Conservation (phyloP, 2,888 invertebrate genomes). For the Danaus chrysippus region DNA sequence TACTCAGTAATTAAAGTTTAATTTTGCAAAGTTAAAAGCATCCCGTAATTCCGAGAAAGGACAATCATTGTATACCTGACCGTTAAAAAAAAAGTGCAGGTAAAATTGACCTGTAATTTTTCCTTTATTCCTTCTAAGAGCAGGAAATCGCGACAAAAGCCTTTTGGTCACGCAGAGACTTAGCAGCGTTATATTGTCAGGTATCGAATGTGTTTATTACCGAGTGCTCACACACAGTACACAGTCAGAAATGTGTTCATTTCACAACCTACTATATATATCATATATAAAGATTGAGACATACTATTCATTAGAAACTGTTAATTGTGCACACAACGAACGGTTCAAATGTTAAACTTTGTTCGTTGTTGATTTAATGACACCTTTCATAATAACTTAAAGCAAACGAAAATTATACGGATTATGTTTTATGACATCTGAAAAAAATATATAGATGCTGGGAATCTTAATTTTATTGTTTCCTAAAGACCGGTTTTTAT, state of each 20-base stretch:
- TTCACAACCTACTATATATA: not conserved
- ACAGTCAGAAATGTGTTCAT: not conserved
- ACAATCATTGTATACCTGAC: slow-evolving; percentile 49
- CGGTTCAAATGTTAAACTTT: no score
- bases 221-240: slow-evolving; percentile 9
- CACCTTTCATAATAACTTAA: no score
- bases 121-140: slow-evolving; percentile 48
- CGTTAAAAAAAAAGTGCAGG: slow-evolving; percentile 49
- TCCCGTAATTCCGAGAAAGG: slow-evolving; percentile 49
- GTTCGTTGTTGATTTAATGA: no score
- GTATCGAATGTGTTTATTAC: slow-evolving; percentile 22
- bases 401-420: no score
- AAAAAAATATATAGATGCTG: no score
- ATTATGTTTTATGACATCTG: no score
- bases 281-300: no score
- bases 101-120: slow-evolving; percentile 57
- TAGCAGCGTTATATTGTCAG: slow-evolving; percentile 16
- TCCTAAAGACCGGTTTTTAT: slow-evolving; percentile 24
- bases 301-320: no score
- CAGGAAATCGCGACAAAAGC: slow-evolving; percentile 68
- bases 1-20: slow-evolving; percentile 23
- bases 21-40: slow-evolving; percentile 44
- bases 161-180: slow-evolving; percentile 45
- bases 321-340: no score
- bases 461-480: no score